phyloP scores from a whole-genome alignment of 2,797 vertebrate species.

The Holocentrus rufus region DNA sequence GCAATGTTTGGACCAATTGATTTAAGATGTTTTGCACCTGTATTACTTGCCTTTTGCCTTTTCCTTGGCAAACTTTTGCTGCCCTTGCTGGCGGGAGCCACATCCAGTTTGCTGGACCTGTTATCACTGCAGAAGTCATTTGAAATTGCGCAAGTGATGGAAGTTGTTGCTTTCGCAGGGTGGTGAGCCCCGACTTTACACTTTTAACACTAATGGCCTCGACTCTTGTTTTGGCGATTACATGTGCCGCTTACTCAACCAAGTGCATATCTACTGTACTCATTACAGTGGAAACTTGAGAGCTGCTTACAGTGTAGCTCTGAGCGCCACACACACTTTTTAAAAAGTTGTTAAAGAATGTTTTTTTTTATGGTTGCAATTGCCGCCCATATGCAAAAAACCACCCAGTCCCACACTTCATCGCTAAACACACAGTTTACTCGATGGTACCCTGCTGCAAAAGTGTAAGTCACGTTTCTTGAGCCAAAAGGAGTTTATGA shows the following conservation, averaged over 20 bases:
- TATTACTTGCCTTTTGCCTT: conserved; percentile 66
- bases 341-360: conserved; percentile 53
- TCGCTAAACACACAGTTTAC: conserved; percentile 59
- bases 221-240: conserved; percentile 54
- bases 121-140: conserved; percentile 31
- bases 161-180: conserved; percentile 28
- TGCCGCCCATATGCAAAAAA: conserved; percentile 78
- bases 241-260: conserved; percentile 40
- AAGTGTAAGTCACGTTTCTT: conserved; percentile 34
- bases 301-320: neutral
- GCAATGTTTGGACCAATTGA: neutral
- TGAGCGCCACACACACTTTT: conserved; percentile 37
- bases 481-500: conserved; percentile 30
- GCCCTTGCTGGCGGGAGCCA: conserved; percentile 3
- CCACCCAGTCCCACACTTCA: conserved; percentile 75
- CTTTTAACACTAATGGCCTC: conserved; percentile 57
- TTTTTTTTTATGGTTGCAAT: conserved; percentile 60
- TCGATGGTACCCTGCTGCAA: conserved; percentile 46
- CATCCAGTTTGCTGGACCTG: conserved; percentile 51
- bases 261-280: neutral
- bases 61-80: conserved; percentile 28
- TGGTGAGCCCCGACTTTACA: conserved; percentile 47
- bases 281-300: neutral
- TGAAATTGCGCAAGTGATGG: conserved; percentile 75
- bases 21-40: conserved; percentile 72